Conservation (phyloP, 2,797 vertebrate species). For the Sebastes hubbsi region DNA sequence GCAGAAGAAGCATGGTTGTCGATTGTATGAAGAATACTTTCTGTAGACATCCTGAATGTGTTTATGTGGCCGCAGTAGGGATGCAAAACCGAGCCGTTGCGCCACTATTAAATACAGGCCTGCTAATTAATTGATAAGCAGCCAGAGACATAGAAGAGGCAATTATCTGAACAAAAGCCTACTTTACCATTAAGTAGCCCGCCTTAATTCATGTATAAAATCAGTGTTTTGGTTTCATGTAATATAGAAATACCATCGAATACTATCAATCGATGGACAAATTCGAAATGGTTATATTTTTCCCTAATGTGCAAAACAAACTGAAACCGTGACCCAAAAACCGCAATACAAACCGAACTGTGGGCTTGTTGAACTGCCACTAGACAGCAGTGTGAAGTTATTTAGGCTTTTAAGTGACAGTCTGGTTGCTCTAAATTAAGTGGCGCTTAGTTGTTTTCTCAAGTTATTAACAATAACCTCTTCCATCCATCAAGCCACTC, state of each 20-base stretch:
- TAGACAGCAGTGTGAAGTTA: background rate
- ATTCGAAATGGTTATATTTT: no score
- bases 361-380: no score
- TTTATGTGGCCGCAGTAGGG: background rate
- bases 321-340: no score
- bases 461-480: background rate
- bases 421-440: background rate
- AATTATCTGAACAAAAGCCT: no score
- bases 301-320: background rate
- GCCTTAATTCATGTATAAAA: background rate
- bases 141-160: background rate
- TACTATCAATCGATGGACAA: background rate
- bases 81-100: background rate
- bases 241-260: background rate
- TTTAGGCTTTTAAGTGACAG: background rate
- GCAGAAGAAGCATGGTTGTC: background rate
- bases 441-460: background rate
- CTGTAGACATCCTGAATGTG: background rate
- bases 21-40: background rate
- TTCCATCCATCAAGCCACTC: background rate
- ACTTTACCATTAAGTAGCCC: background rate
- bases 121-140: fast-evolving
- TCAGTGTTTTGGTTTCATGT: background rate
- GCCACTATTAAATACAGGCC: background rate
- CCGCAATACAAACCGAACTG: background rate